Evolutionary conservation across 35 echinoderm and acorn worm species (phyloP).

Genomic region (Anneissia japonica): DNA sequence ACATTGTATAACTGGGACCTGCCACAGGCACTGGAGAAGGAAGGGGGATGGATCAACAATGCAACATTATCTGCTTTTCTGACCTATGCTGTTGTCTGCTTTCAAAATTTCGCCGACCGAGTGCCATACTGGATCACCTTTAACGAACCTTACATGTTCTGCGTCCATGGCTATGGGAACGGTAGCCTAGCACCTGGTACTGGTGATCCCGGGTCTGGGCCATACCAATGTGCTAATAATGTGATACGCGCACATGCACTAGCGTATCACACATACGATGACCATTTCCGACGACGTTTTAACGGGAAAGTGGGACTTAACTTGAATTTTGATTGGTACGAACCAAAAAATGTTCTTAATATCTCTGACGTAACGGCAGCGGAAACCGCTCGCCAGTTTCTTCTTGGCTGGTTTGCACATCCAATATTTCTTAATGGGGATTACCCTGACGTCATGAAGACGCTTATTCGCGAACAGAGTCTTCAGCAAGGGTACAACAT

Average conservation of each 20-base stretch:
- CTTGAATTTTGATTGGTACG: slow-evolving; percentile 16
- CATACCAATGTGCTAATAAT: slow-evolving; percentile 46
- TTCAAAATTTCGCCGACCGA: slow-evolving; percentile 56
- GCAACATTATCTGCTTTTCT: slow-evolving; percentile 62
- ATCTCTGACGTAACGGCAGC: slow-evolving; percentile 22
- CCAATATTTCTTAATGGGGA: slow-evolving; percentile 75
- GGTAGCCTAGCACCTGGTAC: slow-evolving; percentile 56
- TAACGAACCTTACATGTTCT: slow-evolving; percentile 60
- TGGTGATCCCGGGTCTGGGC: slow-evolving; percentile 37
- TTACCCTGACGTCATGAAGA: slow-evolving; percentile 55
- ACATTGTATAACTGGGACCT: slow-evolving; percentile 85
- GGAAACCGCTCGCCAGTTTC: slow-evolving; percentile 24
- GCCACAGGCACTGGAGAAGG: slow-evolving; percentile 46
- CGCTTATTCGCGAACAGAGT: slow-evolving; percentile 35
- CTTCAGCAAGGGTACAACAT: slow-evolving; percentile 11
- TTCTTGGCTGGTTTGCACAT: slow-evolving; percentile 62
- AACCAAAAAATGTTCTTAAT: slow-evolving; percentile 37
- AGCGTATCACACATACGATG: slow-evolving; percentile 61
- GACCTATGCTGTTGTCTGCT: slow-evolving; percentile 78
- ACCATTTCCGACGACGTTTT: slow-evolving; percentile 40
- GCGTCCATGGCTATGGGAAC: slow-evolving; percentile 55
- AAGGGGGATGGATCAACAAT: slow-evolving; percentile 78
- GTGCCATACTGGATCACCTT: slow-evolving; percentile 83
- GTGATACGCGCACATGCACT: slow-evolving; percentile 75
- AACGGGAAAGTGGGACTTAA: background rate